Percentiles rank a stretch among this genome's conserved stretches.
Evolutionary conservation across 2,888 invertebrate genomes (phyloP).

Genomic region (Hyposoter didymator): DNA sequence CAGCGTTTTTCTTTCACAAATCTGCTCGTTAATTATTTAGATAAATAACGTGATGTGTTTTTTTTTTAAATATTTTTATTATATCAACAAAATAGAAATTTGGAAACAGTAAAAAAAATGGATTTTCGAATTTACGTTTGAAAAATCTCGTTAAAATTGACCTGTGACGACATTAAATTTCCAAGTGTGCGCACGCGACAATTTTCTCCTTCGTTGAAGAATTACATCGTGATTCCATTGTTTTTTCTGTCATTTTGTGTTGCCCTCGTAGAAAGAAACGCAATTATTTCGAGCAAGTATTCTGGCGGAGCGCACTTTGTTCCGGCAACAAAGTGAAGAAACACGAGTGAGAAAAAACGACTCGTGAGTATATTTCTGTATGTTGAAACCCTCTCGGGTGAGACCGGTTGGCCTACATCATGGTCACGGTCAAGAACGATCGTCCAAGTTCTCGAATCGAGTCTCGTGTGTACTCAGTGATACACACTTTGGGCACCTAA

Average conservation of each 20-base stretch:
- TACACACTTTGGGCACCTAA: conserved; percentile 64
- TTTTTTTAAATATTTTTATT: not conserved
- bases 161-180: not conserved
- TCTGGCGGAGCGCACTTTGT: conserved; percentile 66
- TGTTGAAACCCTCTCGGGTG: conserved; percentile 72
- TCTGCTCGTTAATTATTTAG: not conserved
- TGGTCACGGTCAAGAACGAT: conserved; percentile 81
- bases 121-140: no score
- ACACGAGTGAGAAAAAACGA: conserved; percentile 16
- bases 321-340: conserved; percentile 66
- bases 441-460: conserved; percentile 43
- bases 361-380: conserved; percentile 6
- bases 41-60: not conserved
- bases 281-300: conserved; percentile 73
- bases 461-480: conserved; percentile 35
- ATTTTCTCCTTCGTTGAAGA: conserved; percentile 42
- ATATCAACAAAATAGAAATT: not conserved
- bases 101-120: not conserved
- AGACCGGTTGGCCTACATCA: conserved; percentile 82
- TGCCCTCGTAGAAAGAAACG: not conserved
- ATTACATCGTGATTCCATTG: not conserved
- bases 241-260: conserved; percentile 20
- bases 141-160: not conserved
- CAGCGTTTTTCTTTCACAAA: not conserved
- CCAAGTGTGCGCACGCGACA: conserved; percentile 1